These are phyloP conservation scores for Jordanella pulchra DNA, from an alignment of 2,797 vertebrate species.

Conservation along the genomic window DNA sequence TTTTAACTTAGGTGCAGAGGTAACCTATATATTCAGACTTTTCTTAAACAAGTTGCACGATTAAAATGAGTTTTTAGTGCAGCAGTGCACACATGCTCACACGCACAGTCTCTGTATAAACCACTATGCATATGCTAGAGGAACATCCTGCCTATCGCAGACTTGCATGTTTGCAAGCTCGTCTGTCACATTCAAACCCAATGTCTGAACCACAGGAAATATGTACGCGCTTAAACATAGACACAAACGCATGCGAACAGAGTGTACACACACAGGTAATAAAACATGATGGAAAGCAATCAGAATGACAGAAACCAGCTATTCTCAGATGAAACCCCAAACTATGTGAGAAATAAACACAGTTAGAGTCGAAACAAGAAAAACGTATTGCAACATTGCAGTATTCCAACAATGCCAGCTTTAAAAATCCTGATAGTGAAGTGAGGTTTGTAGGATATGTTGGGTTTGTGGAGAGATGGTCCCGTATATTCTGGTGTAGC, in stretches of 20 bases:
- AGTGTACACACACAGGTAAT: constrained; percentile 47
- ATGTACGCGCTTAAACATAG: constrained; percentile 32
- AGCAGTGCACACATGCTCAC: constrained; percentile 44
- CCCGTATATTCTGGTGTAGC: constrained; percentile 76
- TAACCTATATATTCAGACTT: background rate
- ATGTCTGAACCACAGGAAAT: constrained; percentile 86
- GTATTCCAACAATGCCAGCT: constrained; percentile 52
- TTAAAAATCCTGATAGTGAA: constrained; percentile 43
- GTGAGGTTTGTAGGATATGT: constrained; percentile 66
- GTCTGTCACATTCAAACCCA: constrained; percentile 83
- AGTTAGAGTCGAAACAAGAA: constrained; percentile 10
- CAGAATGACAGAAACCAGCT: constrained; percentile 33
- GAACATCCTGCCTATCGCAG: constrained; percentile 76
- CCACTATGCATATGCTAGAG: constrained; percentile 65
- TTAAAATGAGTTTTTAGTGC: constrained; percentile 36
- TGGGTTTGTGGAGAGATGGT: constrained; percentile 70
- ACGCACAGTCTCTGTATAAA: constrained; percentile 47
- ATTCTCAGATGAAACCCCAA: constrained; percentile 29
- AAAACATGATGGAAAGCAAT: constrained; percentile 37
- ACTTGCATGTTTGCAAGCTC: constrained; percentile 61
- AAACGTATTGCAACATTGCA: background rate
- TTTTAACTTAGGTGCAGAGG: background rate
- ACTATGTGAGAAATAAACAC: constrained; percentile 14
- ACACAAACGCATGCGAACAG: constrained; percentile 35
- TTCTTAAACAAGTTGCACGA: constrained; percentile 28